Conservation (phyloP, 2,888 invertebrate species). For the Apodemia hepburni region DNA sequence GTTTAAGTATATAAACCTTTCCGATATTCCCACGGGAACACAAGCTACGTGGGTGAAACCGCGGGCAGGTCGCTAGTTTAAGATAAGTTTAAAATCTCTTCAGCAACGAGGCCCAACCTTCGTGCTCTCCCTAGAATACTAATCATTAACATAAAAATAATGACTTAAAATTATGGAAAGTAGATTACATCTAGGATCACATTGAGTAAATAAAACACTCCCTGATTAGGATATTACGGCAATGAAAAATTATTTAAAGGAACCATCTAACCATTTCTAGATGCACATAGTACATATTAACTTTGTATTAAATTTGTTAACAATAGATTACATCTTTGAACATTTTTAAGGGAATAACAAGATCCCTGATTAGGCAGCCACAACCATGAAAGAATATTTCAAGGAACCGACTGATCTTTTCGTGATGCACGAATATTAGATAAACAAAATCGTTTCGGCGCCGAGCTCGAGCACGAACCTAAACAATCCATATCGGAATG, state of each 20-base stretch:
- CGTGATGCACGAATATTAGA: slow-evolving; percentile 42
- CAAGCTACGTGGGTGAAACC: too few relatives aligned
- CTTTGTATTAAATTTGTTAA: background rate
- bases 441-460: slow-evolving; percentile 35
- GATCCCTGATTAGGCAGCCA: background rate
- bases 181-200: too few relatives aligned
- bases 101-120: slow-evolving; percentile 33
- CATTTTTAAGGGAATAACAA: background rate
- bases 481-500: slow-evolving; percentile 22
- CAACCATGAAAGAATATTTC: slow-evolving; percentile 27
- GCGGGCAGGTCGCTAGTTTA: too few relatives aligned
- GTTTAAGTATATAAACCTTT: too few relatives aligned
- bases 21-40: slow-evolving; percentile 31
- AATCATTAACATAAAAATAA: too few relatives aligned
- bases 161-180: too few relatives aligned
- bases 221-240: too few relatives aligned
- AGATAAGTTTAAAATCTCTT: slow-evolving; percentile 34
- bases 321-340: background rate
- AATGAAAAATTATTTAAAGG: too few relatives aligned
- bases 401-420: slow-evolving; percentile 31
- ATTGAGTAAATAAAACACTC: too few relatives aligned
- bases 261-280: too few relatives aligned
- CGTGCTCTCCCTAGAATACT: too few relatives aligned
- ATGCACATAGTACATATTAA: too few relatives aligned
- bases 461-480: slow-evolving; percentile 30